Evolutionary conservation across 2,888 invertebrate genomes (phyloP), one percentile per base, ranked within the genome.

Genomic region (Xylophagus ater): DNA sequence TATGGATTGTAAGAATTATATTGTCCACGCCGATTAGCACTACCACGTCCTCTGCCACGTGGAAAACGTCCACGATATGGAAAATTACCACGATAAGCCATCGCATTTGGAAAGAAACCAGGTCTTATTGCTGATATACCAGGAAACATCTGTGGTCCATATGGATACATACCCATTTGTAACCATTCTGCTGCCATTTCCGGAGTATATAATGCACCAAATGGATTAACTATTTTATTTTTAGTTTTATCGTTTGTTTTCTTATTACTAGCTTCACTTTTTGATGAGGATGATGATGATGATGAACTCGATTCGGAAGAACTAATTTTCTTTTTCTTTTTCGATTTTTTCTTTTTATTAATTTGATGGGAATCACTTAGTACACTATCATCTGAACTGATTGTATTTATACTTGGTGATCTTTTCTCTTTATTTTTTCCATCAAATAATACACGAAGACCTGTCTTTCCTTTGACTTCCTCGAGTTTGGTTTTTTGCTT

Each of bases 251-350:
- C 21, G 13, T 29, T 32, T 23, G 33, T 37, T 28, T 46, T 70
- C 66, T n/a, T n/a, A n/a, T n/a, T n/a, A n/a, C n/a, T n/a, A n/a
- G 10, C 70, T 66, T 5, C 74, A 54, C 31, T 68, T 60, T 2
- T 64, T 57, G 62, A 3, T 60, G 62, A 8, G 59, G 51, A 8
- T 26, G 26, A 63, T 55, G 53, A 14, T 28, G 48, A 47, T 2
- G 47, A 44, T 2, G 48, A 33, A n/a, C 43, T 40, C 12, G 45
- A 50, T 18, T 20, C 49, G n/a, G n/a, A n/a, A n/a, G n/a, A n/a
- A n/a, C n/a, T n/a, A n/a, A n/a, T n/a, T n/a, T n/a, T n/a, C n/a
- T n/a, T 3, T 10, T 24, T 23, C 24, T 33, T 45, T 38, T 34
- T 43, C 48, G 10, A 10, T 48, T 48, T 39, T 39, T 49, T 28